phyloP scores from a whole-genome alignment of 2,797 vertebrate genomes.

The Scyliorhinus canicula region DNA sequence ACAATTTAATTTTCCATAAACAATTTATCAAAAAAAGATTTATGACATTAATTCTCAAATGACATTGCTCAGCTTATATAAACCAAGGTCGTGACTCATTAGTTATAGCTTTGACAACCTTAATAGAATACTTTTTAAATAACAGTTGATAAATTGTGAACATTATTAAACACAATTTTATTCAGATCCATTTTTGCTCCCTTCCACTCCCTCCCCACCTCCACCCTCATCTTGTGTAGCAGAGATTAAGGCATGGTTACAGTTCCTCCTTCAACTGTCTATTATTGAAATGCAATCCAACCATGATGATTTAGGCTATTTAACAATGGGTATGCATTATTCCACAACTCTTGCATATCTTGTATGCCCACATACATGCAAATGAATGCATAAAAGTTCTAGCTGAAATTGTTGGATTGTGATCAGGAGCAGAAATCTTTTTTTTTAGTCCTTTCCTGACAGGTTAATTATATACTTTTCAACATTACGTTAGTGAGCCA shows the following conservation, averaged over 20 bases:
- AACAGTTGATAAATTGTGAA: background rate
- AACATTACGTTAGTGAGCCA: background rate
- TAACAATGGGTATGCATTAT: background rate
- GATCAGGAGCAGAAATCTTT: background rate
- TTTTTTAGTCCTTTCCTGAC: background rate
- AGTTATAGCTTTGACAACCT: background rate
- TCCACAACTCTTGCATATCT: background rate
- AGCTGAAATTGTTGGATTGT: background rate
- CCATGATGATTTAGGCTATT: background rate
- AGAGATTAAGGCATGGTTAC: background rate
- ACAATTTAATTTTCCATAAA: background rate
- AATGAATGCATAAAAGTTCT: background rate
- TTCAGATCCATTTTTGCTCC: background rate
- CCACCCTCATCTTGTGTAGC: background rate
- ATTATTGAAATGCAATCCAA: background rate
- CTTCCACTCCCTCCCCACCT: too few species aligned
- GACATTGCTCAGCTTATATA: background rate
- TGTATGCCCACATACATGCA: background rate
- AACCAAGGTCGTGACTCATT: background rate
- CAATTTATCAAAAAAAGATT: background rate
- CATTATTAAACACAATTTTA: background rate
- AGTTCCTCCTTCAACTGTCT: background rate
- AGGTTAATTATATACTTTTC: background rate
- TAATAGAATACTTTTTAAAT: background rate
- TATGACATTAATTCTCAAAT: constrained; percentile 10